A percentile compares a stretch with the other conserved stretches of the same genome.
Conservation (phyloP, 2,797 vertebrate genomes). For the Oreochromis mossambicus region DNA sequence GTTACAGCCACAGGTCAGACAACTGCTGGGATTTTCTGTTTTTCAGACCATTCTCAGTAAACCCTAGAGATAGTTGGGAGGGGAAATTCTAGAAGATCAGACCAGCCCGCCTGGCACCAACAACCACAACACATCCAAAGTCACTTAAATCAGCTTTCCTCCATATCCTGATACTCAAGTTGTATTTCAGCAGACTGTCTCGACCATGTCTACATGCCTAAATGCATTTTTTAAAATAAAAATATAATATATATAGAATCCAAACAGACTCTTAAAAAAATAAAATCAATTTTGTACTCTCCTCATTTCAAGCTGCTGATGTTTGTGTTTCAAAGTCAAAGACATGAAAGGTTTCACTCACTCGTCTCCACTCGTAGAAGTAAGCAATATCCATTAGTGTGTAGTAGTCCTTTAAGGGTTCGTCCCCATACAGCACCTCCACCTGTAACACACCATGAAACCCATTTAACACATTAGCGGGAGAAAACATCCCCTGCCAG, state of each 20-base stretch:
- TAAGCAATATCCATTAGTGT: slow-evolving; percentile 99
- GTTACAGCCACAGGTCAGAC: neutral
- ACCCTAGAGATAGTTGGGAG: neutral
- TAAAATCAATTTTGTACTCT: accelerated
- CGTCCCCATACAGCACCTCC: slow-evolving; percentile 95
- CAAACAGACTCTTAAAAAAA: neutral
- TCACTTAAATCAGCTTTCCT: neutral
- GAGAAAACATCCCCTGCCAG: accelerated
- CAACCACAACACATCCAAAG: neutral
- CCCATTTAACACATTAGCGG: neutral
- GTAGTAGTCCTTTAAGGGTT: slow-evolving; percentile 97
- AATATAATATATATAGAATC: neutral
- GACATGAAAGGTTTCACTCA: slow-evolving; percentile 59
- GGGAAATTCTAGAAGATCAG: neutral
- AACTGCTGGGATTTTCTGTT: neutral
- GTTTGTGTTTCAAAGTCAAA: neutral
- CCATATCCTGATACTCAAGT: neutral
- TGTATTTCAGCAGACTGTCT: neutral
- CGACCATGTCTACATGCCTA: accelerated
- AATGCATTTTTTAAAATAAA: neutral
- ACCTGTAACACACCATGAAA: slow-evolving; percentile 72
- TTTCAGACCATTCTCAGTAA: neutral
- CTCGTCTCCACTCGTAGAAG: slow-evolving; percentile 97
- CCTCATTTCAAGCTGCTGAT: neutral
- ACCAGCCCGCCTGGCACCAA: neutral